Conservation (phyloP, 2,888 invertebrate species). For the Sarcophaga subvicina region DNA sequence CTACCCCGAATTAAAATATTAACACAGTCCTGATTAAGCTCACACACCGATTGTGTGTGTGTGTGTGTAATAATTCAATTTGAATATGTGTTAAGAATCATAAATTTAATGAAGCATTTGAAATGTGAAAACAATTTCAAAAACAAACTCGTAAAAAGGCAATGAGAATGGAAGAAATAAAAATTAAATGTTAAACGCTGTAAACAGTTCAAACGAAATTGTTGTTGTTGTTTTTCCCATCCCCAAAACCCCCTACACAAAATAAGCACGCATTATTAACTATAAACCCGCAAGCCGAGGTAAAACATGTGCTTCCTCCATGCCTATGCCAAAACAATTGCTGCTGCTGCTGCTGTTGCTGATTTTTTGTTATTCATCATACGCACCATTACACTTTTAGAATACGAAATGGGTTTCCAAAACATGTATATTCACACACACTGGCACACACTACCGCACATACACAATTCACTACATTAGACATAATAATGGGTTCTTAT, state of each 20-base stretch:
- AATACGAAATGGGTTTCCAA: neutral
- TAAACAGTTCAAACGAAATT: neutral
- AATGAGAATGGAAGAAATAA: neutral
- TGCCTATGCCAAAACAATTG: neutral
- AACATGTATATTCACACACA: neutral
- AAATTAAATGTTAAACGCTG: neutral
- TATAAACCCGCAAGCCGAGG: neutral
- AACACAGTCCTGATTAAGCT: no score
- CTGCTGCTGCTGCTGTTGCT: no score
- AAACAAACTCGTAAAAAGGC: neutral
- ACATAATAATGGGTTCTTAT: no score
- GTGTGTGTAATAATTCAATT: constrained; percentile 28
- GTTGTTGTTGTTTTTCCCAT: neutral
- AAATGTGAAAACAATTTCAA: constrained; percentile 5
- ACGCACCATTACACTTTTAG: neutral
- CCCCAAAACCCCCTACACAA: neutral
- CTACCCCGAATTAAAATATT: no score
- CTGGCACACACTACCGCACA: no score
- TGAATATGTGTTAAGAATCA: constrained; percentile 30
- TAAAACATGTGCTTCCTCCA: neutral
- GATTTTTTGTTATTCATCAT: neutral
- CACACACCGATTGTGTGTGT: no score
- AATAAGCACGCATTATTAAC: neutral
- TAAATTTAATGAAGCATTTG: constrained; percentile 42
- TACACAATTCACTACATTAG: no score